Conservation (phyloP, 2,797 vertebrate species). For the Benthosema pterotum region DNA sequence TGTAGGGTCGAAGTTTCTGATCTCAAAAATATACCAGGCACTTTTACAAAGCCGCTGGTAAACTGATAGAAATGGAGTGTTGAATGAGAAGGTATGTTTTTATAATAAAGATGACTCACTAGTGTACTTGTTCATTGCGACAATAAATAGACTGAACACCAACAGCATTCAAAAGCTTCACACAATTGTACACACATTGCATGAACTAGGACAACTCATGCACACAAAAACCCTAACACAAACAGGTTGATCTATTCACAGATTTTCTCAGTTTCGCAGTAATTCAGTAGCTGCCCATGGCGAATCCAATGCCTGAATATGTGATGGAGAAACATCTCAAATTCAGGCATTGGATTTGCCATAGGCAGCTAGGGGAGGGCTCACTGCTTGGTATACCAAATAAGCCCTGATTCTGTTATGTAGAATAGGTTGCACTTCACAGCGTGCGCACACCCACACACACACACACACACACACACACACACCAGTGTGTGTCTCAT, state of each 20-base stretch:
- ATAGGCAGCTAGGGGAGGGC: slow-evolving; percentile 55
- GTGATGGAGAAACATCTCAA: no score
- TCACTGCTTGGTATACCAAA: slow-evolving; percentile 65
- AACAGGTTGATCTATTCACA: slow-evolving; percentile 17
- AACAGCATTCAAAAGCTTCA: slow-evolving; percentile 19
- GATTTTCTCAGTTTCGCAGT: slow-evolving; percentile 48
- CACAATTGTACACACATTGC: no score
- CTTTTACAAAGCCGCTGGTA: no score
- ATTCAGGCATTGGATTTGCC: no score
- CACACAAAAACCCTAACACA: background rate
- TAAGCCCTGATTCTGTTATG: slow-evolving; percentile 16
- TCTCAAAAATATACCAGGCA: no score
- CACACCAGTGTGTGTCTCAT: slow-evolving; percentile 44
- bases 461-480: slow-evolving; percentile 19
- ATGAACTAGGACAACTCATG: background rate
- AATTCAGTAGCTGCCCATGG: slow-evolving; percentile 34
- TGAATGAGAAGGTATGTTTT: slow-evolving; percentile 12
- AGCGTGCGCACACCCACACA: slow-evolving; percentile 29
- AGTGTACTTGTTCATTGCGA: slow-evolving; percentile 4
- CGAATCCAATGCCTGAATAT: slow-evolving; percentile 57
- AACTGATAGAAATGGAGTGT: slow-evolving; percentile 35
- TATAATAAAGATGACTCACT: slow-evolving; percentile 29
- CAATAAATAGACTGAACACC: slow-evolving; percentile 26
- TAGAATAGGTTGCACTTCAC: slow-evolving; percentile 41
- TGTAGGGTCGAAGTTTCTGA: no score